phyloP scores from a whole-genome alignment of 2,113 vertebrate species.

The Odontophorus gujanensis region DNA sequence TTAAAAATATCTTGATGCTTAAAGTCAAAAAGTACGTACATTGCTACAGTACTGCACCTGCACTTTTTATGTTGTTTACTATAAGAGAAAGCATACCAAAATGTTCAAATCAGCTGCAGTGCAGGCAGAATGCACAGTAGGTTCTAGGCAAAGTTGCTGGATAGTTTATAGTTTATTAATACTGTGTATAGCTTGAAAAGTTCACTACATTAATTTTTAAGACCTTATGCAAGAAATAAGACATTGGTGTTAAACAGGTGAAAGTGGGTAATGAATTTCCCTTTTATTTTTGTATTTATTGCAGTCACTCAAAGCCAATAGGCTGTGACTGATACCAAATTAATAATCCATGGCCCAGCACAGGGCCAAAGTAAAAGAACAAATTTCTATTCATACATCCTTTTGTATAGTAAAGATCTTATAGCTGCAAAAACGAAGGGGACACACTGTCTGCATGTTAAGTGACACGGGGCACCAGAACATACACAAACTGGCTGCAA shows the following conservation, averaged over 20 bases:
- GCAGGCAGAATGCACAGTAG: background rate
- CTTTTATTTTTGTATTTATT: background rate
- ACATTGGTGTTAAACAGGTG: background rate
- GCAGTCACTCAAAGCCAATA: background rate
- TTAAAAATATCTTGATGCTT: background rate
- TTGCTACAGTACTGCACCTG: background rate
- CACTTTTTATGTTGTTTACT: background rate
- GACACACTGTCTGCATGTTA: fast-evolving
- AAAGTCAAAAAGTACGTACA: background rate
- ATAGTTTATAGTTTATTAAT: constrained; percentile 2
- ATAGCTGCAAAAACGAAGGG: background rate
- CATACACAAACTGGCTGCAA: background rate
- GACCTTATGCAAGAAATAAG: background rate
- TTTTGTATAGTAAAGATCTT: background rate
- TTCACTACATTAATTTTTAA: constrained; percentile 28
- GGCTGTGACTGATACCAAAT: background rate
- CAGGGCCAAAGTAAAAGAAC: background rate
- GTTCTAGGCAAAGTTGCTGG: background rate
- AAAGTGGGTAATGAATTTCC: background rate
- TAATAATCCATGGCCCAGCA: background rate
- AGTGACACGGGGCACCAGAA: background rate
- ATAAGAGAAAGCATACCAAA: background rate
- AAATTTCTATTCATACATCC: background rate
- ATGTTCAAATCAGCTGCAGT: background rate
- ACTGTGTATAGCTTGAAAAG: background rate